A percentile compares a stretch with the other conserved stretches of the same genome.
Evolutionary conservation across 1,140 invertebrate species (phyloP).

Genomic region (Zaprionus africanus): DNA sequence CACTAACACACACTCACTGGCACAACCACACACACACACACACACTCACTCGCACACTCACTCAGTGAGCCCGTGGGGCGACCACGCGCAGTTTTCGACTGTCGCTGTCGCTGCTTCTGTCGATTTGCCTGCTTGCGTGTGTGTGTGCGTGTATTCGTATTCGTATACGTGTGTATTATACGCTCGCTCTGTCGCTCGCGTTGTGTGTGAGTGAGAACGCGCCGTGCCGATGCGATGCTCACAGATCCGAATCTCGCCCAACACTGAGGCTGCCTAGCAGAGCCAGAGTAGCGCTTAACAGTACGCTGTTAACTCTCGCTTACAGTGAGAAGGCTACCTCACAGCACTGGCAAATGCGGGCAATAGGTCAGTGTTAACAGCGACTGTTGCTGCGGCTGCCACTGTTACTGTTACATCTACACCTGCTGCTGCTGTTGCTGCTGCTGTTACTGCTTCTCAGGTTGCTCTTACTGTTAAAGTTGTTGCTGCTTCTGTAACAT

Average conservation of each 20-base stretch:
- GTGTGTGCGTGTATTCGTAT: slow-evolving; percentile 2
- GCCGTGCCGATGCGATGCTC: slow-evolving; percentile 53
- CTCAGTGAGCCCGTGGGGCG: slow-evolving; percentile 16
- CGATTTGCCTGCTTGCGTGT: slow-evolving; percentile 23
- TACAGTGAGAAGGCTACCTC: slow-evolving; percentile 29
- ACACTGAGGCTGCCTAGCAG: slow-evolving; percentile 38
- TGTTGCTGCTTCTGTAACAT: not conserved
- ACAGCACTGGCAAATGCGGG: slow-evolving; percentile 6
- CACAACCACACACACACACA: slow-evolving; percentile 2
- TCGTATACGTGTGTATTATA: slow-evolving; percentile 18
- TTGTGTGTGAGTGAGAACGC: slow-evolving; percentile 38
- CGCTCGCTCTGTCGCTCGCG: slow-evolving; percentile 4
- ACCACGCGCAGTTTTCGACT: slow-evolving; percentile 54
- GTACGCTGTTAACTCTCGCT: slow-evolving; percentile 39
- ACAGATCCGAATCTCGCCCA: slow-evolving; percentile 70
- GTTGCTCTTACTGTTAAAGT: not conserved
- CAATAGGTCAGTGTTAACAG: slow-evolving; percentile 75
- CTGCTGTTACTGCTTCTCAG: no score
- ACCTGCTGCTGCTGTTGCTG: no score
- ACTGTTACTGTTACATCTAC: not conserved
- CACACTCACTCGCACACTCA: slow-evolving; percentile 1
- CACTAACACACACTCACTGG: slow-evolving; percentile 22
- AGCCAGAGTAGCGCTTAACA: slow-evolving; percentile 33
- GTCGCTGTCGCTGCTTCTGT: slow-evolving; percentile 28
- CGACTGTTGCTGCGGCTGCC: slow-evolving; percentile 32